These are phyloP conservation scores for Zonotrichia leucophrys DNA, from an alignment of 2,113 vertebrate species.

Conservation along the genomic window DNA sequence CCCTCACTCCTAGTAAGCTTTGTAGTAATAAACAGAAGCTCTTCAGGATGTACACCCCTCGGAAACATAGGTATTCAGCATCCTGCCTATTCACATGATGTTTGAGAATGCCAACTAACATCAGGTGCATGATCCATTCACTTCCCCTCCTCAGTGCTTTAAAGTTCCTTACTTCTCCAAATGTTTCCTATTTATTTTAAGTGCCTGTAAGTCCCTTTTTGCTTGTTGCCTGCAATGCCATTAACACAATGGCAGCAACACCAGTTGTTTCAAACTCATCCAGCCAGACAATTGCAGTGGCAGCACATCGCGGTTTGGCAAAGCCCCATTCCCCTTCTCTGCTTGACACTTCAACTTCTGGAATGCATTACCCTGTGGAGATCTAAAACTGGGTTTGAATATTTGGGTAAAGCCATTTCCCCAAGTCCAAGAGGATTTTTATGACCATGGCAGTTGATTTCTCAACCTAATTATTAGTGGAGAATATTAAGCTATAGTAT, in stretches of 20 bases:
- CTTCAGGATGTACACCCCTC: conserved; percentile 86
- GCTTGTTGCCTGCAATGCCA: conserved; percentile 77
- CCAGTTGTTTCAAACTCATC: conserved; percentile 1
- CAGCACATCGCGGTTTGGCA: not conserved
- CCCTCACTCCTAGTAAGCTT: conserved; percentile 90
- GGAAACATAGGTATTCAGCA: conserved; percentile 94
- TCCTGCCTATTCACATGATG: conserved; percentile 81
- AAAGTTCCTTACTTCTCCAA: conserved; percentile 61
- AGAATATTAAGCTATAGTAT: not conserved
- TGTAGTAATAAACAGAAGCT: conserved; percentile 92
- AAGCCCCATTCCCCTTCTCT: conserved; percentile 24
- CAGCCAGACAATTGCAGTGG: conserved; percentile 1
- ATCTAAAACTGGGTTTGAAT: not conserved
- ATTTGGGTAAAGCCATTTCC: not conserved
- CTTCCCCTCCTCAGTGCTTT: conserved; percentile 51
- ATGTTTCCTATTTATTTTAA: conserved; percentile 51
- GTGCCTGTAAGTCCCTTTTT: conserved; percentile 68
- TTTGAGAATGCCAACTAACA: conserved; percentile 91
- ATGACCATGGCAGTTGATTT: not conserved
- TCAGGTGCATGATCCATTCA: conserved; percentile 84
- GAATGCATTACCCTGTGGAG: conserved; percentile 18
- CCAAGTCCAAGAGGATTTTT: conserved; percentile 44
- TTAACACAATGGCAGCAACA: conserved; percentile 2
- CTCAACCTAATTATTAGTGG: not conserved
- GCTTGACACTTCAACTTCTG: conserved; percentile 28